Conservation (phyloP, 2,888 invertebrate species). For the Nymphalis polychloros region DNA sequence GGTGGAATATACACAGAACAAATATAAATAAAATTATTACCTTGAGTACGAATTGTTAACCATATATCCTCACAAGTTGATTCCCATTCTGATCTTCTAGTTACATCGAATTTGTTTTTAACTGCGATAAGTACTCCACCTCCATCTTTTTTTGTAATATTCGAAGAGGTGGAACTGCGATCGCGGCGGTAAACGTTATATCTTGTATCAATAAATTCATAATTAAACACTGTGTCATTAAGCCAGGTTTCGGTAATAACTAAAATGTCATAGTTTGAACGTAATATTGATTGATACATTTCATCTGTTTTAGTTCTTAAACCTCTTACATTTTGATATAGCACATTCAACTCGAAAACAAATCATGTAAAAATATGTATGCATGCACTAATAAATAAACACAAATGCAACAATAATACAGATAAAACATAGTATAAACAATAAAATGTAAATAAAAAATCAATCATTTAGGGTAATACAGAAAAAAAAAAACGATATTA, state of each 20-base stretch:
- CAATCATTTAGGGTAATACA: too few relatives aligned
- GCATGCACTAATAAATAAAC: too few relatives aligned
- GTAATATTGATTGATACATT: background rate
- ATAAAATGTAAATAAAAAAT: too few relatives aligned
- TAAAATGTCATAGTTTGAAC: background rate
- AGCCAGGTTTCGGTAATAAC: constrained; percentile 7
- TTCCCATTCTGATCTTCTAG: constrained; percentile 1
- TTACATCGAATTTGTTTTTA: background rate
- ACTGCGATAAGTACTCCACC: background rate
- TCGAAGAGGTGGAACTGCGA: background rate
- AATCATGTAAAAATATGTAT: too few relatives aligned
- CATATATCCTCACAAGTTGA: constrained; percentile 2
- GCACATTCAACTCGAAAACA: too few relatives aligned
- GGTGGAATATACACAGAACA: constrained; percentile 6
- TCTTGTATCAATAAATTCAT: background rate
- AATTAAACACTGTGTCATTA: constrained; percentile 2
- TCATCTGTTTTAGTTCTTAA: too few relatives aligned
- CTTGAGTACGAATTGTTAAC: constrained; percentile 3
- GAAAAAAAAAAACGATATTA: too few relatives aligned
- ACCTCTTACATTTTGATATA: too few relatives aligned
- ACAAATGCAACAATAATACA: too few relatives aligned
- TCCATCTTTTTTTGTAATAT: background rate
- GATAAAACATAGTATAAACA: too few relatives aligned
- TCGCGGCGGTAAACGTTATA: background rate
- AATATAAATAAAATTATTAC: constrained; percentile 1